phyloP scores from a whole-genome alignment of 2,113 vertebrate genomes.

The Dissostichus mawsoni region DNA sequence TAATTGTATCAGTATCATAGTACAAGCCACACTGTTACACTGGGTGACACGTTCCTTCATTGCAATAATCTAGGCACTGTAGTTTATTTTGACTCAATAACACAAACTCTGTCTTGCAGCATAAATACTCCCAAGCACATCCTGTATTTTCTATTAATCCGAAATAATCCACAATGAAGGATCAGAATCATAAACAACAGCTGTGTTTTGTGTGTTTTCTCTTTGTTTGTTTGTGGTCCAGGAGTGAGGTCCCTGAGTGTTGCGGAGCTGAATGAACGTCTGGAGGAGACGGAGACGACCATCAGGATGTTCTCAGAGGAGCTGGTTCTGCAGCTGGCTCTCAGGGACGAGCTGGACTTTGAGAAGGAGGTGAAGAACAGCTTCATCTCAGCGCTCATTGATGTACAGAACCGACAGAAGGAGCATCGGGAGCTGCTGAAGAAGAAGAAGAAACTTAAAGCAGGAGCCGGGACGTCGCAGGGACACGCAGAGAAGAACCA shows the following conservation, averaged over 20 bases:
- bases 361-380: conserved; percentile 99
- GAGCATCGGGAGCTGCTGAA: conserved; percentile 91
- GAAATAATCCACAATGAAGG: neutral
- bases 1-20: neutral
- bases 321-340: conserved; percentile 93
- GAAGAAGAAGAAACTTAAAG: conserved; percentile 94
- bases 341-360: conserved; percentile 95
- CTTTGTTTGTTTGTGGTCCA: conserved; percentile 23
- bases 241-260: conserved; percentile 77
- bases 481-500: conserved; percentile 85
- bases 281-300: conserved; percentile 90
- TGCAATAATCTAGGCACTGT: too few relatives aligned
- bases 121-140: neutral
- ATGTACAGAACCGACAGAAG: conserved; percentile 96
- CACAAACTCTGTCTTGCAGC: too few relatives aligned
- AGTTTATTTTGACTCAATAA: too few relatives aligned
- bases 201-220: neutral
- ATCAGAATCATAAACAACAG: neutral
- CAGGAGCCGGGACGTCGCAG: conserved; percentile 83
- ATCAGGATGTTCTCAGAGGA: conserved; percentile 93
- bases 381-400: conserved; percentile 96
- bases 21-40: neutral
- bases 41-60: too few relatives aligned
- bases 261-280: conserved; percentile 88
- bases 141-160: too few relatives aligned